Percentiles rank a stretch among this genome's conserved stretches.
Conservation (phyloP, 2,113 vertebrate species). For the Ictalurus punctatus region DNA sequence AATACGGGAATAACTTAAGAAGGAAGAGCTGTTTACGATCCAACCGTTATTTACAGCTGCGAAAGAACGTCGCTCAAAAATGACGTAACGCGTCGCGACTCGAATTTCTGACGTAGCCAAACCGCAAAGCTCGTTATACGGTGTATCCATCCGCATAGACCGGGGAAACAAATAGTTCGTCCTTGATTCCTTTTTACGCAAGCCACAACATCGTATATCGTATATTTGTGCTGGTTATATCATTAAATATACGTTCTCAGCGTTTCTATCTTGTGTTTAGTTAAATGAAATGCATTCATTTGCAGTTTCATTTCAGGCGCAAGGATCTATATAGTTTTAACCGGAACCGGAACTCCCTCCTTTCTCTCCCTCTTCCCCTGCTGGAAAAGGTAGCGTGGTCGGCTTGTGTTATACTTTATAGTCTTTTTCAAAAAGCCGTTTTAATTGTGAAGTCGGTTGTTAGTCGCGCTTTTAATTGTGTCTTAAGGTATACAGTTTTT, state of each 20-base stretch:
- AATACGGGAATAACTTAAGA: not conserved
- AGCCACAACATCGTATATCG: not conserved
- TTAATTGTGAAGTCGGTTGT: not conserved
- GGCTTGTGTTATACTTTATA: conserved; percentile 31
- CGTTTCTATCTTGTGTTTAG: not conserved
- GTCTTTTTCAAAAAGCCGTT: conserved; percentile 40
- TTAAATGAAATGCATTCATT: not conserved
- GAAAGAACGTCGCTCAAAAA: conserved; percentile 16
- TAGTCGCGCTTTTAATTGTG: not conserved
- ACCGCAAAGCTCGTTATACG: too few relatives aligned
- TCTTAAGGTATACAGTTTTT: not conserved
- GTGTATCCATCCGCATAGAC: conserved; percentile 28
- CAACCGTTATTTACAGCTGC: not conserved
- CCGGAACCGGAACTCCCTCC: conserved; percentile 65
- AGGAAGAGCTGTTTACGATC: not conserved
- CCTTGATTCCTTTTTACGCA: not conserved
- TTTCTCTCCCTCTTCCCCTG: conserved; percentile 69
- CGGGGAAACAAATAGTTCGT: conserved; percentile 9
- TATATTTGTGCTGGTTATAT: too few relatives aligned
- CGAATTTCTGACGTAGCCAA: conserved; percentile 3
- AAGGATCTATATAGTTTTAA: conserved; percentile 57
- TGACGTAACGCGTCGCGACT: not conserved
- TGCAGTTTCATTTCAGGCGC: conserved; percentile 38
- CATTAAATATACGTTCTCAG: too few relatives aligned
- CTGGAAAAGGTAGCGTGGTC: conserved; percentile 78